Evolutionary conservation across 1,140 invertebrate genomes (phyloP).

Genomic region (Mercenaria mercenaria): DNA sequence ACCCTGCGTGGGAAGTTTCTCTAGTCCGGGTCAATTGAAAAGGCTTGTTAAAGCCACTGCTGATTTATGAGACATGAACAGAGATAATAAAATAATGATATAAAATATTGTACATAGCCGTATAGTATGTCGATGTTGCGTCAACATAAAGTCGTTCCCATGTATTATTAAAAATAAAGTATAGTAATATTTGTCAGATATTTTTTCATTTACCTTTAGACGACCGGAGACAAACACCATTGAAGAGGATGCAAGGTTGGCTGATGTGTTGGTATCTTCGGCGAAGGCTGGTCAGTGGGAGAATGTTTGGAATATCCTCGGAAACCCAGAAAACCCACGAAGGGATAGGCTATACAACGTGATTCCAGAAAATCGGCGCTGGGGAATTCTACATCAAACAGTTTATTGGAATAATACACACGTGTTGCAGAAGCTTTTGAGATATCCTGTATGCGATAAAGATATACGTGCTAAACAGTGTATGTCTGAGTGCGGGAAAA

Average conservation of each 20-base stretch:
- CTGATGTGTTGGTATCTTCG: neutral
- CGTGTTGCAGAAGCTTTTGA: neutral
- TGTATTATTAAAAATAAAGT: too few relatives aligned
- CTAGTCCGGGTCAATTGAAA: too few relatives aligned
- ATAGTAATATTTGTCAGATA: neutral
- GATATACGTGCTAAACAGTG: constrained; percentile 16
- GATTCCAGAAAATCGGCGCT: constrained; percentile 54
- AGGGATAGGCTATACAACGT: constrained; percentile 12
- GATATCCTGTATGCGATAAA: constrained; percentile 2
- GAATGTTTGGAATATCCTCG: constrained; percentile 17
- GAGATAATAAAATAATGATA: too few relatives aligned
- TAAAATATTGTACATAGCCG: neutral
- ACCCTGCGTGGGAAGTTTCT: too few relatives aligned
- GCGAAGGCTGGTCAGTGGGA: constrained; percentile 20
- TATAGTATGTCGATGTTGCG: too few relatives aligned
- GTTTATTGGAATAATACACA: constrained; percentile 14
- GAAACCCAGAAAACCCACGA: neutral
- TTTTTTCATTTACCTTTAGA: neutral
- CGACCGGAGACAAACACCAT: neutral
- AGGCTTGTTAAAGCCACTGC: too few relatives aligned
- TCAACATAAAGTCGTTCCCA: too few relatives aligned
- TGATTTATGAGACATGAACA: too few relatives aligned
- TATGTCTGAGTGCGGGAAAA: constrained; percentile 32
- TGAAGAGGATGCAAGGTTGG: neutral
- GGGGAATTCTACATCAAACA: constrained; percentile 52